Percentiles rank a stretch among this genome's conserved stretches.
Conservation (phyloP, 2,113 vertebrate genomes). For the Edolisoma coerulescens region DNA sequence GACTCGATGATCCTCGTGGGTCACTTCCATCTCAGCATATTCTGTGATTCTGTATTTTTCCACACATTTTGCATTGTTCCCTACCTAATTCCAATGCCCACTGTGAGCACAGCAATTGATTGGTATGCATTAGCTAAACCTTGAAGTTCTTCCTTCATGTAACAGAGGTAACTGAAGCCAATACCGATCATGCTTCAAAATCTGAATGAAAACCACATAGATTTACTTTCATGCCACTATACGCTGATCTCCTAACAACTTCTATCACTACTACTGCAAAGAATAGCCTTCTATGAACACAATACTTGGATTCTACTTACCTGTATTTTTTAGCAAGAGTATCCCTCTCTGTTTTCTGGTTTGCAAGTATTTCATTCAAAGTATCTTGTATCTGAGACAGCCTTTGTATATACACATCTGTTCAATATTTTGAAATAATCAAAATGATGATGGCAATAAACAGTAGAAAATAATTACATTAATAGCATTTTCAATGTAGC, state of each 20-base stretch:
- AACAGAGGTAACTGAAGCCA: neutral
- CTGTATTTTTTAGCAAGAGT: constrained; percentile 75
- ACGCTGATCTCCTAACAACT: neutral
- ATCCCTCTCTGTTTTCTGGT: constrained; percentile 72
- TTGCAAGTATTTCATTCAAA: constrained; percentile 67
- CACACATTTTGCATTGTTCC: neutral
- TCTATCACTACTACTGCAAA: neutral
- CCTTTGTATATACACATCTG: constrained; percentile 36
- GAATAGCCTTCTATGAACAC: neutral
- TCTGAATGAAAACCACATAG: neutral
- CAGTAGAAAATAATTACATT: neutral
- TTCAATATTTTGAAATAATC: constrained; percentile 6
- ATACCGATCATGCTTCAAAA: neutral
- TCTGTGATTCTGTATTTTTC: neutral
- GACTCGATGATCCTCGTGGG: neutral
- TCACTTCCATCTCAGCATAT: neutral
- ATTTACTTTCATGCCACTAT: neutral
- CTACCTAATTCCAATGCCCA: neutral
- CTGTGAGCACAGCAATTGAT: neutral
- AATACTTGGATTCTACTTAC: constrained; percentile 40
- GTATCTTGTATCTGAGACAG: constrained; percentile 66
- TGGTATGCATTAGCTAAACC: neutral
- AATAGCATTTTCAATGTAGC: neutral
- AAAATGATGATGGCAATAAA: neutral
- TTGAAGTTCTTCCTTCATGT: neutral